Conservation (phyloP, 2,797 vertebrate species). For the Simalia tracyae region DNA sequence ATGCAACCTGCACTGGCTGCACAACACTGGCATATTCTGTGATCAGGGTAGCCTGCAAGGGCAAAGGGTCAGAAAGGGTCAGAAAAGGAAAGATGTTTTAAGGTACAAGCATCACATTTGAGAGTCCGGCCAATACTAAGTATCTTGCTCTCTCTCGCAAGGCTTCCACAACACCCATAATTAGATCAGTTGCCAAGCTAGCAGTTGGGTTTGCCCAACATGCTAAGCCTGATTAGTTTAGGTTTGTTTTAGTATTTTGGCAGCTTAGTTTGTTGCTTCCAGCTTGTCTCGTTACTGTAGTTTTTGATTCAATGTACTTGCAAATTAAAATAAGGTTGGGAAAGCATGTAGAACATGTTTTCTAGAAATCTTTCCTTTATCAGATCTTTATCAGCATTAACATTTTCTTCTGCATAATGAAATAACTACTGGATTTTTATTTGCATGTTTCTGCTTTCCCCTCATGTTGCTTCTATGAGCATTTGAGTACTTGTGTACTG, state of each 20-base stretch:
- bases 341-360: background rate
- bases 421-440: background rate
- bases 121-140: background rate
- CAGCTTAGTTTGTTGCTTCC: background rate
- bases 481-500: background rate
- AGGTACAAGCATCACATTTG: background rate
- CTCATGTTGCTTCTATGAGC: background rate
- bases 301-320: background rate
- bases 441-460: background rate
- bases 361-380: background rate
- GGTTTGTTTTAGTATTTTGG: background rate
- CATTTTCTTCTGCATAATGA: background rate
- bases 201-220: background rate
- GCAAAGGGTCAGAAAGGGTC: too few species aligned
- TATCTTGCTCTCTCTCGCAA: background rate
- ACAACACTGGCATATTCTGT: constrained; percentile 88
- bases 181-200: background rate
- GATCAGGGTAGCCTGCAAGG: constrained; percentile 87
- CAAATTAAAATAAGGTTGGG: background rate
- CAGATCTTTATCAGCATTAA: background rate
- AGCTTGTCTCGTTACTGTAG: background rate
- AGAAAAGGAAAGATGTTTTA: background rate
- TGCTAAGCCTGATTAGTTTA: background rate
- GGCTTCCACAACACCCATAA: background rate
- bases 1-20: constrained; percentile 91